Evolutionary conservation across 2,888 invertebrate species (phyloP).

Genomic region (Altica lythri): DNA sequence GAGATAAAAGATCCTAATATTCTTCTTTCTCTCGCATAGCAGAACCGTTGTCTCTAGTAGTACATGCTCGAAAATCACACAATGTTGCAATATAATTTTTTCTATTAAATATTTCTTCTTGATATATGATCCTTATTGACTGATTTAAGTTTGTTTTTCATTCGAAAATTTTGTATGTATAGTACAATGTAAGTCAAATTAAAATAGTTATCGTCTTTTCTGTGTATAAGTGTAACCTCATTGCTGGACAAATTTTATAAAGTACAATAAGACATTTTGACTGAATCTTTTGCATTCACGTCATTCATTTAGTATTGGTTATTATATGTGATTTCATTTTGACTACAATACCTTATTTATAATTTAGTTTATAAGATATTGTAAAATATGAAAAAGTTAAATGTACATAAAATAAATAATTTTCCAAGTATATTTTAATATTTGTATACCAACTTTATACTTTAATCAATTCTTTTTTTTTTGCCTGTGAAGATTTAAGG

Average conservation of each 20-base stretch:
- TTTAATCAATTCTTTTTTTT: too few species aligned
- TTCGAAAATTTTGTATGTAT: conserved; percentile 24
- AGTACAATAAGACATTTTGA: conserved; percentile 34
- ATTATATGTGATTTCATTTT: conserved; percentile 33
- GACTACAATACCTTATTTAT: conserved; percentile 33
- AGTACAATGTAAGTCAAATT: conserved; percentile 14
- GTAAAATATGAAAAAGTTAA: conserved; percentile 38
- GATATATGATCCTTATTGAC: conserved; percentile 19
- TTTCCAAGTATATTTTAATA: too few species aligned
- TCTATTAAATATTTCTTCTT: too few species aligned
- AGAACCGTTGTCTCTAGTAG: too few species aligned
- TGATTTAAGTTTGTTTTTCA: conserved; percentile 10
- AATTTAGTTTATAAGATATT: conserved; percentile 33
- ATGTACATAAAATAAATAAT: conserved; percentile 44
- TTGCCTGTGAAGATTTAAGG: too few species aligned
- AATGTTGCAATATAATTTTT: too few species aligned
- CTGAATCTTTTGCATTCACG: conserved; percentile 36
- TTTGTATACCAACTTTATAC: too few species aligned
- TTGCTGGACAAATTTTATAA: too few species aligned
- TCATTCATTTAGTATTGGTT: conserved; percentile 25
- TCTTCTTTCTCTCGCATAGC: too few species aligned
- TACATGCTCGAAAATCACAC: too few species aligned
- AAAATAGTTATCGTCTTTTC: conserved; percentile 14
- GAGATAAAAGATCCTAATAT: too few species aligned
- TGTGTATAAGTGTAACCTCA: too few species aligned